A percentile compares a stretch with the other conserved stretches of the same genome.
Evolutionary conservation across 2,113 vertebrate genomes (phyloP).

Genomic region (Calidris pugnax): DNA sequence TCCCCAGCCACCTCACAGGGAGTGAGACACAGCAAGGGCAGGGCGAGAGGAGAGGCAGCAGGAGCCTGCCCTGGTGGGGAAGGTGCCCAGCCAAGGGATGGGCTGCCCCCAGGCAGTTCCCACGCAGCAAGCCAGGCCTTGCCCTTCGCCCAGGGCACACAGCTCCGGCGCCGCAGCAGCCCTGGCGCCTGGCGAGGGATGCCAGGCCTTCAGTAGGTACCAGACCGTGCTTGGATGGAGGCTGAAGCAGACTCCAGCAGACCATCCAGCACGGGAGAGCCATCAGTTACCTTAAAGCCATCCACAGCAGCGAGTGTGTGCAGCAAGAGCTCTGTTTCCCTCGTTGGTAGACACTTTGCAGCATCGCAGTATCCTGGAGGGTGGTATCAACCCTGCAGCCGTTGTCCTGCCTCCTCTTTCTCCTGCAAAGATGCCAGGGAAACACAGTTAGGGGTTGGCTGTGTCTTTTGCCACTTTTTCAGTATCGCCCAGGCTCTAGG

Average conservation of each 20-base stretch:
- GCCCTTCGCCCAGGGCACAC: not conserved
- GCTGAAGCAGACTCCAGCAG: not conserved
- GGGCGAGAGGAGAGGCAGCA: not conserved
- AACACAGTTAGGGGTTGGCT: not conserved
- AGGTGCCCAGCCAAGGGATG: rapidly evolving
- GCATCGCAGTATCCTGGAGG: not conserved
- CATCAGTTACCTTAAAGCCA: not conserved
- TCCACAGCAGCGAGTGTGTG: rapidly evolving
- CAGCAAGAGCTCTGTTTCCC: not conserved
- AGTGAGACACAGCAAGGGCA: not conserved
- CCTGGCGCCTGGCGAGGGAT: not conserved
- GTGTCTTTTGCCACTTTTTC: not conserved
- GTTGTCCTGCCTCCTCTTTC: not conserved
- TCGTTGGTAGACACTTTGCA: not conserved
- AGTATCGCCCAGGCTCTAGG: not conserved
- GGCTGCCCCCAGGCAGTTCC: not conserved
- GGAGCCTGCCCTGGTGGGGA: not conserved
- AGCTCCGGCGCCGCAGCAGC: rapidly evolving
- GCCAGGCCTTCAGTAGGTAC: rapidly evolving
- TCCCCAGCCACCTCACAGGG: rapidly evolving
- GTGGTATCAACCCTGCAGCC: not conserved
- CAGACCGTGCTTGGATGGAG: not conserved
- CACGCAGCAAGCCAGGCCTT: not conserved
- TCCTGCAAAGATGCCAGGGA: not conserved
- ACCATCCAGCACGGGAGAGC: not conserved